Base-by-base conservation (phyloP, 2,888 invertebrate species). In the Polia nebulosa region DNA sequence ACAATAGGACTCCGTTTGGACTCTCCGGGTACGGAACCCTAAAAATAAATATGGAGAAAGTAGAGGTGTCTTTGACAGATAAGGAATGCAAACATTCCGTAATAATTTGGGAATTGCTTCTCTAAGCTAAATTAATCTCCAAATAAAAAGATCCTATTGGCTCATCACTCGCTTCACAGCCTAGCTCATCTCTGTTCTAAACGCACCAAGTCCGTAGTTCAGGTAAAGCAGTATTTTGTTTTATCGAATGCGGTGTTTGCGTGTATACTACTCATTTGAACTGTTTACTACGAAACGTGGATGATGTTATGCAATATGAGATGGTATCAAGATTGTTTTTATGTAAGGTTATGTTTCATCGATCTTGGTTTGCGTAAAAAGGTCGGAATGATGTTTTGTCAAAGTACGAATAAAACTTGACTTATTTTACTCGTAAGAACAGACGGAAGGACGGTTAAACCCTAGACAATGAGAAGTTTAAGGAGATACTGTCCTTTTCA, bases 211-310 rank as follows among this genome's bases (percentile, higher is more conserved):
- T 58, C 47, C 25, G 17, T 57, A 29, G n/a, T 39, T 56, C 66
- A 66, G 57, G 58, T 68, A 66, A 72, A 75, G 64, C 60, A 67
- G 66, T 76, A 75, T 83, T 83, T 84, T 80, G 71, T 80, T 78
- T 69, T 74, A 85, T 86, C 72, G 83, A 87, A 87, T 87, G 87
- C 82, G 84, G 72, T 76, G 85, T 86, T 90, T 82, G 89, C 90
- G 90, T 90, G 90, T 63, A 68, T 67, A 72, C 29, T 45, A 47
- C 82, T 86, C 89, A 83, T 90, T 89, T 87, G 77, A 76, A 75
- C 73, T 62, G 65, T 77, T 22, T 66, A 64, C 60, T 64, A 59
- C 57, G 65, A 66, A 64, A 17, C 27, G 41, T 71, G 87, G 86
- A 87, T 63, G 81, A 73, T 15, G 45, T 77, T 84, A 88, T 87